Conservation (phyloP, 2,888 invertebrate genomes). For the Aphodius sticticus region DNA sequence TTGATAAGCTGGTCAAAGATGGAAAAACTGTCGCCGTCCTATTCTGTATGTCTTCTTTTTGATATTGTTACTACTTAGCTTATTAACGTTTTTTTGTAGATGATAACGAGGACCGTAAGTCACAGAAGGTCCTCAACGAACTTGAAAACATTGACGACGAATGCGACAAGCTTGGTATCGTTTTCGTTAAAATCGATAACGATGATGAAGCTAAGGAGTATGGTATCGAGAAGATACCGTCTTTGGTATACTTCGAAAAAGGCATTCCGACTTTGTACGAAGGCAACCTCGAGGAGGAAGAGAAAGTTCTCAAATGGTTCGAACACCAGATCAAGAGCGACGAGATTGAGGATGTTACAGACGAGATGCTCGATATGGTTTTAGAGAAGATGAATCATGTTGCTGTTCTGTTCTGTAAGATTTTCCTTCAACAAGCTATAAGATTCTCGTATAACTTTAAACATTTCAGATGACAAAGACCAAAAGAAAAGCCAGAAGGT, state of each 20-base stretch:
- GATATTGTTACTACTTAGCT: constrained; percentile 7
- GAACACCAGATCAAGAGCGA: constrained; percentile 85
- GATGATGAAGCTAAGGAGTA: constrained; percentile 89
- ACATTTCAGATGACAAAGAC: constrained; percentile 80
- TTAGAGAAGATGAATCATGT: constrained; percentile 88
- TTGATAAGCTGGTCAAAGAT: constrained; percentile 87
- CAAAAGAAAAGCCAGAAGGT: constrained; percentile 91
- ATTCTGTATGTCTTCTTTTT: constrained; percentile 75
- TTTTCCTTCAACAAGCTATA: background rate
- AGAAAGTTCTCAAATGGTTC: constrained; percentile 87
- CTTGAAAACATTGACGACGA: constrained; percentile 94
- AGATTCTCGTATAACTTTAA: background rate
- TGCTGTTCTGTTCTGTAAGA: constrained; percentile 91
- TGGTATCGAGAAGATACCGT: constrained; percentile 88
- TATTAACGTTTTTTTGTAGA: constrained; percentile 64
- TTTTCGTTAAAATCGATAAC: constrained; percentile 93
- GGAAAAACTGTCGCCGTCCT: constrained; percentile 89
- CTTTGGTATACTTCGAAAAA: constrained; percentile 81
- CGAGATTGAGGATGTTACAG: constrained; percentile 93
- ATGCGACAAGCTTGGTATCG: constrained; percentile 87
- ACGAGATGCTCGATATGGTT: constrained; percentile 91
- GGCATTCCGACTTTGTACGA: constrained; percentile 78
- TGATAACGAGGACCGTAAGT: constrained; percentile 89
- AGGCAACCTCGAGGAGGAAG: constrained; percentile 90
- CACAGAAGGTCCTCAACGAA: constrained; percentile 84